phyloP scores from a whole-genome alignment of 2,797 vertebrate species.

The Phaenicophaeus curvirostris region DNA sequence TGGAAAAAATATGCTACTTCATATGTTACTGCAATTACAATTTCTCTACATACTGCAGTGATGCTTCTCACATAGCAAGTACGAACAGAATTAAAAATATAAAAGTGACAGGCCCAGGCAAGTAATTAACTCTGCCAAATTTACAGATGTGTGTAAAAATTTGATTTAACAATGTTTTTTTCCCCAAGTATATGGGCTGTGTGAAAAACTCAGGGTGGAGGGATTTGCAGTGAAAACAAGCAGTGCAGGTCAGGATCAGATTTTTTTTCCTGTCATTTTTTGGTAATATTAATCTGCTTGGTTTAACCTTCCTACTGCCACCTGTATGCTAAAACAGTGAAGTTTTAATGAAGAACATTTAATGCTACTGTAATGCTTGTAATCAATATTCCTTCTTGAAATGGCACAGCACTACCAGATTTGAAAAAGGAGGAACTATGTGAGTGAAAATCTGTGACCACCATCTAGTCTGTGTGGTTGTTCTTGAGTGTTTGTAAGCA shows the following conservation, averaged over 20 bases:
- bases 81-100: conserved; percentile 27
- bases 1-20: conserved; percentile 27
- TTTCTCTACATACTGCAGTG: conserved; percentile 13
- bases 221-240: neutral
- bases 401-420: neutral
- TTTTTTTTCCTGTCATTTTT: neutral
- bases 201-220: neutral
- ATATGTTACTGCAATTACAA: conserved; percentile 1
- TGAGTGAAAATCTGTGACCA: neutral
- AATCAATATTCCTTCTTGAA: neutral
- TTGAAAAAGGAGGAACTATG: neutral
- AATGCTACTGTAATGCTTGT: neutral
- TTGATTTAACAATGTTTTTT: conserved; percentile 11
- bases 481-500: neutral
- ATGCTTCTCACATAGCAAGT: conserved; percentile 3
- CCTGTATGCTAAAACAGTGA: neutral
- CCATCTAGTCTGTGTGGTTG: neutral
- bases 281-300: neutral
- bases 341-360: neutral
- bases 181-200: neutral
- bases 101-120: neutral
- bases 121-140: conserved; percentile 3
- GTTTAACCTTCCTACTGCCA: conserved; percentile 13
- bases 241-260: neutral
- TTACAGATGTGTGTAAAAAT: neutral